These are phyloP conservation scores for Lerista edwardsae DNA, from an alignment of 2,797 vertebrate genomes.

Conservation along the genomic window DNA sequence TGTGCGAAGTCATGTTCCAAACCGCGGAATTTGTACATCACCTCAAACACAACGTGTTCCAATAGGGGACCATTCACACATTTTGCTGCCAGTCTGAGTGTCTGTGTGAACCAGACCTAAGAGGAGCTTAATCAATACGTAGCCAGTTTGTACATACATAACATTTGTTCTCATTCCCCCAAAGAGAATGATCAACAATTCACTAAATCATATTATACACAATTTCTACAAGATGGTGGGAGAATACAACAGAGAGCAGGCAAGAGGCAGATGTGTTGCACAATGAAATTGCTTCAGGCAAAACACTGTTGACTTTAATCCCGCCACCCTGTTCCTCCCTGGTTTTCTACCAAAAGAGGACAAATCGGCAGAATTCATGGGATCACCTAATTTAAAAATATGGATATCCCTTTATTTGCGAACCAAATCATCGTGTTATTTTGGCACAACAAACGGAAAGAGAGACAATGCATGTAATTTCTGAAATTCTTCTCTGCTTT, in stretches of 20 bases:
- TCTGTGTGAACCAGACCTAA: neutral
- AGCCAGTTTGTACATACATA: neutral
- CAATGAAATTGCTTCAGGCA: constrained; percentile 40
- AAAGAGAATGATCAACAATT: neutral
- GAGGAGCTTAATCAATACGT: neutral
- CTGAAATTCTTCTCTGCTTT: constrained; percentile 74
- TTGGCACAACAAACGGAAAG: constrained; percentile 52
- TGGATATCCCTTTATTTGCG: neutral
- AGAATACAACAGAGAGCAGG: constrained; percentile 22
- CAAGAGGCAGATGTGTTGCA: neutral
- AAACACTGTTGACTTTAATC: neutral
- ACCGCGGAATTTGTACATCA: neutral
- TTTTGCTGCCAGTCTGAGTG: neutral
- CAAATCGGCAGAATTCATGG: neutral
- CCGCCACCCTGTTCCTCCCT: neutral
- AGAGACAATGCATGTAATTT: constrained; percentile 64
- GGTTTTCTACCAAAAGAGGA: neutral
- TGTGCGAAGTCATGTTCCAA: neutral
- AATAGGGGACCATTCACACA: neutral
- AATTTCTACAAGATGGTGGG: constrained; percentile 3
- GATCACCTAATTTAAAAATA: neutral
- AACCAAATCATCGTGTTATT: neutral
- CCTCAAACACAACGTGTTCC: neutral
- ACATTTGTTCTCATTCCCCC: neutral
- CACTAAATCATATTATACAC: neutral